These are phyloP conservation scores for Strongylocentrotus purpuratus DNA, from an alignment of 35 echinoderm and acorn worm species.

Conservation along the genomic window DNA sequence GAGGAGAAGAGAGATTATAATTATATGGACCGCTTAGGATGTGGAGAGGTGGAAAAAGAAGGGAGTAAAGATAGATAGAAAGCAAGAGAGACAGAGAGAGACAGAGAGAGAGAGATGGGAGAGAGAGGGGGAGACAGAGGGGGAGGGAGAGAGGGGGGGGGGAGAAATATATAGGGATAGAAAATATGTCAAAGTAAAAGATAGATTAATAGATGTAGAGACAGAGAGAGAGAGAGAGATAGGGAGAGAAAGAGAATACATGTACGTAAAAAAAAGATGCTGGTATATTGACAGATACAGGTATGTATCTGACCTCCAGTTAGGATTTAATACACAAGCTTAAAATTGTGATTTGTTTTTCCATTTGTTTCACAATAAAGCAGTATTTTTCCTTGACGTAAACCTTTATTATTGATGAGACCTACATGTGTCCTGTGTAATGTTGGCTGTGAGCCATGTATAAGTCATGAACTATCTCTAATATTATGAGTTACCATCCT, in stretches of 20 bases:
- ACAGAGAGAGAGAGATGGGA: neutral
- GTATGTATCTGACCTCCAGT: too few relatives aligned
- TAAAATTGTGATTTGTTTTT: too few relatives aligned
- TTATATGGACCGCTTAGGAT: too few relatives aligned
- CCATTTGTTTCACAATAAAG: too few relatives aligned
- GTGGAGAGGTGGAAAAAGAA: neutral
- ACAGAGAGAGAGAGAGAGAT: neutral
- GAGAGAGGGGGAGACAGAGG: neutral
- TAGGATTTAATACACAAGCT: too few relatives aligned
- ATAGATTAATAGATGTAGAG: neutral
- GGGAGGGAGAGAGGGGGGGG: neutral
- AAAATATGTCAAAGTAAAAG: neutral
- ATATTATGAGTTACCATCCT: too few relatives aligned
- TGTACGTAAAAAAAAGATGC: neutral
- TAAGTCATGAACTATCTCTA: too few relatives aligned
- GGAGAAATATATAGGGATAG: neutral
- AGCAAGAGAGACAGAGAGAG: neutral
- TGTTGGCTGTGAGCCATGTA: too few relatives aligned
- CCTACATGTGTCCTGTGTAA: too few relatives aligned
- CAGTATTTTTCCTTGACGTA: too few relatives aligned
- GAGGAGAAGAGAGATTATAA: too few relatives aligned
- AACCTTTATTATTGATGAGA: too few relatives aligned
- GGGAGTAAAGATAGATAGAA: neutral
- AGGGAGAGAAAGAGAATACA: neutral
- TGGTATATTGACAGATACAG: neutral